Percentiles rank a stretch among this genome's conserved stretches.
These are phyloP conservation scores for Apis mellifera DNA, from an alignment of 1,140 invertebrate species.

Conservation along the genomic window DNA sequence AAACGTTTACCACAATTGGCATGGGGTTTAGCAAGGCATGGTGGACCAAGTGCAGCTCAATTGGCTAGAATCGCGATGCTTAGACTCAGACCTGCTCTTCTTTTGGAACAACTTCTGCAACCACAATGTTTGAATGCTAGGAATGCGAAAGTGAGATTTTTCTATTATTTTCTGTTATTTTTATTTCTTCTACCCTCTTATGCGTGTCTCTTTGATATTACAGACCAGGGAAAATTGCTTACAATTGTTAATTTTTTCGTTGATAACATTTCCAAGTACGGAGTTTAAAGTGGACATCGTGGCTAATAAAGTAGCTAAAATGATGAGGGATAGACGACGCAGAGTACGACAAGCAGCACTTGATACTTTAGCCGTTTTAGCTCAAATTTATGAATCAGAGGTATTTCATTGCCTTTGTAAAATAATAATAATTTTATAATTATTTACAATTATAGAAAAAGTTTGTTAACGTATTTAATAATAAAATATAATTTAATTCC, in stretches of 20 bases:
- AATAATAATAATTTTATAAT: not conserved
- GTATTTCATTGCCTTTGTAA: not conserved
- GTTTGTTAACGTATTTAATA: not conserved
- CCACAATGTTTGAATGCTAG: slow-evolving; percentile 85
- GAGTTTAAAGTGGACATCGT: slow-evolving; percentile 88
- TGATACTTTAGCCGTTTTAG: slow-evolving; percentile 90
- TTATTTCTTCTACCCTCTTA: not conserved
- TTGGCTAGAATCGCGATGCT: slow-evolving; percentile 86
- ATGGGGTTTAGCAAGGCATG: slow-evolving; percentile 83
- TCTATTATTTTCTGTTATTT: not conserved
- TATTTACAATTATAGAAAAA: not conserved
- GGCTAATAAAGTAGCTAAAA: slow-evolving; percentile 82
- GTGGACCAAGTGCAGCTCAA: slow-evolving; percentile 82
- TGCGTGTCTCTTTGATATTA: slow-evolving; percentile 5
- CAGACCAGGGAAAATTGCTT: slow-evolving; percentile 89
- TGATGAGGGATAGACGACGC: slow-evolving; percentile 86
- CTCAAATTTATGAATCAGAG: slow-evolving; percentile 86
- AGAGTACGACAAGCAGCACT: slow-evolving; percentile 89
- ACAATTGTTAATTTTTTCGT: slow-evolving; percentile 88
- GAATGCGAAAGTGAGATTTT: slow-evolving; percentile 82
- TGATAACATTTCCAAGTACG: slow-evolving; percentile 90
- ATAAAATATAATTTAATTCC: not conserved
- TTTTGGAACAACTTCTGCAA: slow-evolving; percentile 84
- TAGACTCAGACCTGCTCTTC: slow-evolving; percentile 83
- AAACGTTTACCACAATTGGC: slow-evolving; percentile 80